phyloP scores from a whole-genome alignment of 1,140 invertebrate genomes.

The Oncopodura yosiiana region DNA sequence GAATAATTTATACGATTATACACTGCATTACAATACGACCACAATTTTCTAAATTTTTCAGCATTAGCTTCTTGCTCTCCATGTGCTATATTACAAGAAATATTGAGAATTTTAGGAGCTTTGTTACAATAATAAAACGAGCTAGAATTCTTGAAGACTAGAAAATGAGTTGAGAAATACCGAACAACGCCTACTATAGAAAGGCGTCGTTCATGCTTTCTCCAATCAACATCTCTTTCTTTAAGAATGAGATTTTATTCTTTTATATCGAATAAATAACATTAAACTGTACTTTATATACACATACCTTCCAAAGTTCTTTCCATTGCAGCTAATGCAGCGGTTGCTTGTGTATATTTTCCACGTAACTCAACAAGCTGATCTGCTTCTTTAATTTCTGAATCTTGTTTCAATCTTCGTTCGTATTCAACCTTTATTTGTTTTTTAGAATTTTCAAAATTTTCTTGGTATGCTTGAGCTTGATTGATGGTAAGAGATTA shows the following conservation, averaged over 20 bases:
- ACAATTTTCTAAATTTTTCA: slow-evolving; percentile 25
- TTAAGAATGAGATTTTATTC: not conserved
- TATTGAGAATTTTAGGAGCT: too few relatives aligned
- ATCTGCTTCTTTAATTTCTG: slow-evolving; percentile 13
- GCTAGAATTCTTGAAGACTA: too few relatives aligned
- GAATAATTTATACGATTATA: slow-evolving; percentile 27
- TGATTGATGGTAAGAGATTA: too few relatives aligned
- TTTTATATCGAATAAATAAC: not conserved
- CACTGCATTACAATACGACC: slow-evolving; percentile 23
- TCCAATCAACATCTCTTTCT: too few relatives aligned
- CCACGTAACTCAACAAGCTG: slow-evolving; percentile 24
- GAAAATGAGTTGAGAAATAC: too few relatives aligned
- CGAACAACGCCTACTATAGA: too few relatives aligned
- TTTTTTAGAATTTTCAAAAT: slow-evolving; percentile 6
- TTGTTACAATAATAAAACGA: too few relatives aligned
- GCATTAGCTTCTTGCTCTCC: slow-evolving; percentile 12
- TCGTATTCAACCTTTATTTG: slow-evolving; percentile 17
- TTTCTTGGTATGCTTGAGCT: slow-evolving; percentile 22
- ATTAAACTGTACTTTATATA: not conserved
- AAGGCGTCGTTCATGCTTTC: too few relatives aligned
- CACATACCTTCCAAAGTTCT: slow-evolving; percentile 21
- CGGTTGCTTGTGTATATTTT: slow-evolving; percentile 27
- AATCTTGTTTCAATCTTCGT: slow-evolving; percentile 3
- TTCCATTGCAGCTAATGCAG: slow-evolving; percentile 27
- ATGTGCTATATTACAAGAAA: slow-evolving; percentile 7